Evolutionary conservation across 2,113 vertebrate genomes (phyloP), one percentile per base, ranked within the genome.

Genomic region (Callospermophilus lateralis): DNA sequence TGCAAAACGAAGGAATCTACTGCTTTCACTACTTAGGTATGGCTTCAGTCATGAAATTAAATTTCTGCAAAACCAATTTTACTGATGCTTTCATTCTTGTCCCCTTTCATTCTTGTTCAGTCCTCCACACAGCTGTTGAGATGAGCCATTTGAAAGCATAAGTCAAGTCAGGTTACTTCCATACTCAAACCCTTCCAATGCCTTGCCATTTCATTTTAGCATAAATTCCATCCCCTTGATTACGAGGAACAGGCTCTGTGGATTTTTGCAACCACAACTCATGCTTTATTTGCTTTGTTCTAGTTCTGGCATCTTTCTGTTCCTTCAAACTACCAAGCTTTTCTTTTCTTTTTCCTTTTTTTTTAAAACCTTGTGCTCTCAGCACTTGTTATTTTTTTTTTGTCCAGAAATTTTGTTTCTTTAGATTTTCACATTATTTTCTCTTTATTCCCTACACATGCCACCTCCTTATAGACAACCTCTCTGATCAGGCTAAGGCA

Each of bases 121-220:
- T 83, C 81, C 48, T 79, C n/a, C 39, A 84, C 11, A n/a, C 2
- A 55, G 77, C n/a, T 86, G 28, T 7, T 45, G 61, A 77, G 37
- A 28, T 8, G 12, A 48, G 39, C 30, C 30, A 42, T 87, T 93
- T 87, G 28, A 95, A 89, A 86, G 8, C 76, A 26, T 77, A 61
- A 93, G 63, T 70, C 84, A 86, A 19, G 9, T 93, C 37, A 53
- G 28, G 42, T 72, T 13, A 53, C 63, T 88, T 81, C 32, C 28
- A 16, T 65, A 58, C n/a, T 58, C 72, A 61, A 55, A 42, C 26
- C 15, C 24, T 79, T 81, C 15, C 8, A 83, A 30, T 30, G 45
- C 3, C 39, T 91, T 97, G 84, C 22, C 45, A 70, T 68, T 61
- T 48, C 63, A 53, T 95, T 95, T 84, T 84, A 84, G 16, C 53